Base-by-base conservation (phyloP, 2,113 vertebrate genomes). In the Zapus hudsonius region DNA sequence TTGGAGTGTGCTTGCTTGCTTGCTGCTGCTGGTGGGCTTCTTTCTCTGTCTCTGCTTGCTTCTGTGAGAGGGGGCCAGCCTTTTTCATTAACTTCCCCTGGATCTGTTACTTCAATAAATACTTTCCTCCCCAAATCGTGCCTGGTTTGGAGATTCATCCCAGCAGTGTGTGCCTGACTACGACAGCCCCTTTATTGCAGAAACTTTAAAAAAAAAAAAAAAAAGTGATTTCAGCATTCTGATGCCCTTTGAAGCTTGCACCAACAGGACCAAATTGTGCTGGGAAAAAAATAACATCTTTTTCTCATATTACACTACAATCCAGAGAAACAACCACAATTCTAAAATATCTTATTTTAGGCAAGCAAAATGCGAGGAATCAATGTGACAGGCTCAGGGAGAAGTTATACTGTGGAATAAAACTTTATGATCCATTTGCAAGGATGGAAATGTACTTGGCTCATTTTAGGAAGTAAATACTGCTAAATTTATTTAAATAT, bases 341-440 rank as follows among this genome's bases (percentile, higher is more conserved):
- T 91, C 63, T 59, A 90, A 84, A 74, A 94, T 90, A 92, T 87
- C 89, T 96, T 89, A 93, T 85, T 96, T 97, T 89, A 93, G 89
- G 79, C 69, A 96, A 96, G 84, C 95, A 84, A 96, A 94, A 96
- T 8, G 1, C 92, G 95, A 93, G 82, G 57, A 90, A 89, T 96
- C 92, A 95, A 94, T 95, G 70, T 83, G 87, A 95, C 55, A 95
- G 91, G 16, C 89, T 92, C 91, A 76, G 80, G 85, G 87, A 94
- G 33, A 96, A 95, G 86, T 95, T 96, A 76, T 79, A 84, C 20
- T 64, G 42, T 81, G 78, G 87, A 92, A 96, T 97, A 94, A 96
- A 97, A 96, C 42, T 96, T 97, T 94, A 96, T 94, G 95, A 96
- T 96, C 82, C 93, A 90, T 96, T 97, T 96, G 86, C 80, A 89